phyloP scores from a whole-genome alignment of 2,888 invertebrate species.

The Mimas tiliae region DNA sequence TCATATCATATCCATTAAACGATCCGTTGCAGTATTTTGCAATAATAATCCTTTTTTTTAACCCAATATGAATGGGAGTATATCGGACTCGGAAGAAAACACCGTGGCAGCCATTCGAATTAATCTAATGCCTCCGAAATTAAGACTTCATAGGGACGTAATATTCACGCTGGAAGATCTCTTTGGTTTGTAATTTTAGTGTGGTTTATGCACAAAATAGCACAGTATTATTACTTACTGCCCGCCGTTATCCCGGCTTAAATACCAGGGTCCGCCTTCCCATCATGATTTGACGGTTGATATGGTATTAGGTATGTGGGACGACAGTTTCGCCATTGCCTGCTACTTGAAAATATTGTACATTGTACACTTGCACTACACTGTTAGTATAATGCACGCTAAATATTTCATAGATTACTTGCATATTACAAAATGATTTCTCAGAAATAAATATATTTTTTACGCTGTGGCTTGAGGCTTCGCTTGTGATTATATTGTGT shows the following conservation, averaged over 20 bases:
- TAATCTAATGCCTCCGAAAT: constrained; percentile 77
- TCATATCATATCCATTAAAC: background rate
- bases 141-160: constrained; percentile 72
- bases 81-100: constrained; percentile 44
- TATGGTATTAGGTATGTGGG: too few species aligned
- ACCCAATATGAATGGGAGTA: constrained; percentile 66
- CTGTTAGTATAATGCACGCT: too few species aligned
- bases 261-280: too few species aligned
- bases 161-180: constrained; percentile 79
- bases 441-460: background rate
- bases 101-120: constrained; percentile 61
- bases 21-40: background rate
- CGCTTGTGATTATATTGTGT: background rate
- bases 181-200: constrained; percentile 59
- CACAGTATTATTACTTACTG: too few species aligned
- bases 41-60: constrained; percentile 20
- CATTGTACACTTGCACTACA: too few species aligned
- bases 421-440: background rate
- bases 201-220: background rate
- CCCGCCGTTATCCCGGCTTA: too few species aligned
- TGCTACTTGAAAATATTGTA: too few species aligned
- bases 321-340: too few species aligned
- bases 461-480: too few species aligned
- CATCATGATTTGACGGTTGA: too few species aligned
- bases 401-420: too few species aligned